Percentiles rank a stretch among this genome's conserved stretches.
phyloP scores from a whole-genome alignment of 2,113 vertebrate genomes.

The Megaptera novaeangliae region DNA sequence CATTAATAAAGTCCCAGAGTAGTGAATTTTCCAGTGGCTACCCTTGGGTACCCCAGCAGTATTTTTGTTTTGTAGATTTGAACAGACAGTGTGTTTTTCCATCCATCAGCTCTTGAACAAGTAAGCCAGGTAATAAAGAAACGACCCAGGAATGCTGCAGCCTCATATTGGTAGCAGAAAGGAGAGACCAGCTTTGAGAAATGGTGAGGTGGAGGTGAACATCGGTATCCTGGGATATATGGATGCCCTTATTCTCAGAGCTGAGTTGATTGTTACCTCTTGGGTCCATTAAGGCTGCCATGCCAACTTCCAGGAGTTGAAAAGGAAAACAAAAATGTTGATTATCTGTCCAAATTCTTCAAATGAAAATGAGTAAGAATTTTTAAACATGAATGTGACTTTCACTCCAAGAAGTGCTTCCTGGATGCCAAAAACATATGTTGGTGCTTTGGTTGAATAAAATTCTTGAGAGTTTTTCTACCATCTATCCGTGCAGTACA shows the following conservation, averaged over 20 bases:
- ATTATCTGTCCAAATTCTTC: neutral
- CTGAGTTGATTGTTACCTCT: neutral
- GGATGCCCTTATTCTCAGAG: neutral
- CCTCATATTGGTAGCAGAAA: neutral
- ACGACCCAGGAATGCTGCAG: neutral
- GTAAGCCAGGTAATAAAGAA: neutral
- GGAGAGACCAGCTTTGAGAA: neutral
- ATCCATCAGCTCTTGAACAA: neutral
- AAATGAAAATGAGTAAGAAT: neutral
- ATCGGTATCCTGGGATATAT: neutral
- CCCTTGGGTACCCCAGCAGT: neutral
- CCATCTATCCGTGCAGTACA: neutral
- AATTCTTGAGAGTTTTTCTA: neutral
- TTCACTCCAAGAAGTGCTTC: neutral
- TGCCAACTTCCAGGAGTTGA: neutral
- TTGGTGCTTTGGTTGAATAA: neutral
- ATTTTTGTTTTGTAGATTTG: neutral
- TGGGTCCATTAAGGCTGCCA: neutral
- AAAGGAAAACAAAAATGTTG: neutral
- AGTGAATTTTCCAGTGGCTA: neutral
- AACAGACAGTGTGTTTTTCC: neutral
- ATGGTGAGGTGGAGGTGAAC: neutral
- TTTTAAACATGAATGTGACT: conserved; percentile 12
- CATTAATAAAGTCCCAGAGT: neutral
- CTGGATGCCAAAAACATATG: neutral